Evolutionary conservation across 2,888 invertebrate species (phyloP).

Genomic region (Nomada ferruginata): DNA sequence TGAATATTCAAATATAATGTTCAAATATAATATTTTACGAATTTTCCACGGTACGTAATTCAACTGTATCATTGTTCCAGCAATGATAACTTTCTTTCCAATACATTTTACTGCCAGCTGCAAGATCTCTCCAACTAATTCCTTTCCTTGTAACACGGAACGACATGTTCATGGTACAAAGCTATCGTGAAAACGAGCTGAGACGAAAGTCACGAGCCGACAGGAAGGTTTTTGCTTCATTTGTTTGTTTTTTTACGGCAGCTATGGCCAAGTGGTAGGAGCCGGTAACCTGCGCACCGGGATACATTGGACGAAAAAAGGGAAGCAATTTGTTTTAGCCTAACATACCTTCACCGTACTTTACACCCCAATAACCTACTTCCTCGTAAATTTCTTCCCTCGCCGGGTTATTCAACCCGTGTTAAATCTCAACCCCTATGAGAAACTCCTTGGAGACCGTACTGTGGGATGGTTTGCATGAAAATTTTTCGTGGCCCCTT

Average conservation of each 20-base stretch:
- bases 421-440: slow-evolving; percentile 19
- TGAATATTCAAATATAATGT: too few relatives aligned
- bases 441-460: background rate
- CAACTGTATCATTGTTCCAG: too few relatives aligned
- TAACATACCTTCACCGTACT: slow-evolving; percentile 53
- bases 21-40: too few relatives aligned
- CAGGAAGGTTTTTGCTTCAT: slow-evolving; percentile 1
- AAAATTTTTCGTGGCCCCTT: slow-evolving; percentile 26
- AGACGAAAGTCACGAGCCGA: background rate
- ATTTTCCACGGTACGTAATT: too few relatives aligned
- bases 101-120: background rate
- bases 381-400: slow-evolving; percentile 60
- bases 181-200: background rate
- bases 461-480: slow-evolving; percentile 15
- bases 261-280: background rate
- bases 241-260: slow-evolving; percentile 20
- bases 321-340: slow-evolving; percentile 57
- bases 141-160: background rate
- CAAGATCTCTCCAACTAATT: background rate
- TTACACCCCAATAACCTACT: slow-evolving; percentile 61
- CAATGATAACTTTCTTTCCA: background rate
- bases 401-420: background rate
- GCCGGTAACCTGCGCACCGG: slow-evolving; percentile 18
- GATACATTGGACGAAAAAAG: slow-evolving; percentile 33
- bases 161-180: background rate